Base-by-base conservation (phyloP, 2,797 vertebrate genomes). In the Cirrhinus molitorella region DNA sequence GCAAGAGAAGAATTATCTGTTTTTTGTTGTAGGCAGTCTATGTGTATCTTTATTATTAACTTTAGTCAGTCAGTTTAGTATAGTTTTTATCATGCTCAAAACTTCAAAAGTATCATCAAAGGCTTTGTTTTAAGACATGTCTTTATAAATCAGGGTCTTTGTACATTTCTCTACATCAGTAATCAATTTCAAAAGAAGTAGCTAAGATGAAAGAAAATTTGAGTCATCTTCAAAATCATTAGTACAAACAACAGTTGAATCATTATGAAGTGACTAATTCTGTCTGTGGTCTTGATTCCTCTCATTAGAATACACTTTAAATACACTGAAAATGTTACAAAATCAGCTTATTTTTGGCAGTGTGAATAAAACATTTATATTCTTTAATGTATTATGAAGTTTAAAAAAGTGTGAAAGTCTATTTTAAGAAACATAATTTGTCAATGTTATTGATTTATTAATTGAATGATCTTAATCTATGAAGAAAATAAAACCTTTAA, bases 71-170 rank as follows among this genome's bases (percentile, higher is more conserved):
- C 10, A 31, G n/a, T 84, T 84, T 84, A 25, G 9, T 59, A 21
- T 37, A 23, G 7, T 4, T 75, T 49, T 74, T 37, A 57, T 23
- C n/a, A 76, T 45, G 11, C 16, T 47, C 5, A 77, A 63, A 3
- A 28, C 28, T 68, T 67, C n/a, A 59, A 10, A n/a, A 59, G 43
- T 74, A 19, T 45, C 12, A 57, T 79, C 55, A 82, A 83, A 78
- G 67, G 23, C 68, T 59, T 79, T 61, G 49, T 55, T 77, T 59
- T 14, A 31, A 76, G 71, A 71, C 11, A 55, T 13, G 11, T 76
- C 65, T 55, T 63, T 40, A 1, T 70, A n/a, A 53, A 63, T 65
- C n/a, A 17, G 59, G 77, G 45, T 57, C 5, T 78, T 61, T 53
- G 45, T 55, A 10, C 14, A 21, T 40, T n/a, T 68, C 23, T 72